Conservation (phyloP, 1,140 invertebrate species). For the Hesperophylax magnus region DNA sequence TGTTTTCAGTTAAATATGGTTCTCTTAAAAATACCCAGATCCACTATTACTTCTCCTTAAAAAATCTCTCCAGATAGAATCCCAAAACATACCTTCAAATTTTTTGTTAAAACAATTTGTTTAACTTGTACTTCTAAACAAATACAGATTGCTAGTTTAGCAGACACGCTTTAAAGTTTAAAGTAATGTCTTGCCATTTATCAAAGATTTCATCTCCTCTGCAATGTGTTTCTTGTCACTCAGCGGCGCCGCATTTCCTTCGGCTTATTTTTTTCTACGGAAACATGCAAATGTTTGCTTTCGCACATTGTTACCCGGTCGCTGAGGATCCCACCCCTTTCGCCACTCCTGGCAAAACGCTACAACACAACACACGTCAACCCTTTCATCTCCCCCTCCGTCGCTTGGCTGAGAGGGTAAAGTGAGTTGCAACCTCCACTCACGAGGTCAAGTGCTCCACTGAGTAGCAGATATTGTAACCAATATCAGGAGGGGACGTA, state of each 20-base stretch:
- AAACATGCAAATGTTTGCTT: conserved; percentile 33
- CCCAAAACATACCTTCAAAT: too few relatives aligned
- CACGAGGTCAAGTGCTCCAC: conserved; percentile 31
- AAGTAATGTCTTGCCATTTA: too few relatives aligned
- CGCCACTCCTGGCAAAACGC: conserved; percentile 20
- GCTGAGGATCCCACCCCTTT: not conserved
- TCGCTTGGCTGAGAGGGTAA: conserved; percentile 6
- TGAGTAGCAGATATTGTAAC: conserved; percentile 13
- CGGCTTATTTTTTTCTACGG: not conserved
- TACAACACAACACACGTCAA: conserved; percentile 26
- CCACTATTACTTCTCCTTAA: too few relatives aligned
- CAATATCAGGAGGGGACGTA: not conserved
- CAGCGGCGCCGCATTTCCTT: not conserved
- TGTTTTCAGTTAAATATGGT: too few relatives aligned
- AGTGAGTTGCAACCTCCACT: conserved; percentile 7
- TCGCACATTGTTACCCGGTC: not conserved
- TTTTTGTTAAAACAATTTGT: too few relatives aligned
- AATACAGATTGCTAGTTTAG: too few relatives aligned
- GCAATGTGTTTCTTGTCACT: not conserved
- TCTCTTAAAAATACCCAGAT: too few relatives aligned
- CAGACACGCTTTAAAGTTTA: too few relatives aligned
- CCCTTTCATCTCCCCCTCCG: conserved; percentile 20
- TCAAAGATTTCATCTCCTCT: too few relatives aligned
- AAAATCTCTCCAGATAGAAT: too few relatives aligned
- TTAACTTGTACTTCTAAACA: too few relatives aligned